Evolutionary conservation across 2,797 vertebrate species (phyloP), one percentile per base, ranked within the genome.

Genomic region (Anabacerthia variegaticeps): DNA sequence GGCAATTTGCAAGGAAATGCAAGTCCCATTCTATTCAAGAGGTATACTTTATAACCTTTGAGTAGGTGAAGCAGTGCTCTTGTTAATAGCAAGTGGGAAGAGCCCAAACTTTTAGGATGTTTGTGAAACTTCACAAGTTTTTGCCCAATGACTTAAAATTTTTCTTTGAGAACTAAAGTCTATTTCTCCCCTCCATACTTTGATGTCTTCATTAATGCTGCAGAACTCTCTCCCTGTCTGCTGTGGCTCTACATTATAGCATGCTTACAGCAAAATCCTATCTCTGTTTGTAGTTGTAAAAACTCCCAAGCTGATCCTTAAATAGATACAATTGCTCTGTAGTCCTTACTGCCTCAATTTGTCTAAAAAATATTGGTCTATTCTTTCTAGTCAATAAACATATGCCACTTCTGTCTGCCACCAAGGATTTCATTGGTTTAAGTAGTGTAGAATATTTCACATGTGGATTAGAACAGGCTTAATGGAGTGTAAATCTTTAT

Each of bases 251-350:
- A 65, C 89, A 65, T 93, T 94, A 87, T 71, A 58, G 81, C 56
- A 43, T n/a, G 75, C 81, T 96, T 72, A 85, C 68, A 93, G 92
- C 88, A 92, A 89, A 94, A 93, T 92, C 56, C 62, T 89, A 13
- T 88, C 92, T 92, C 87, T 96, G 66, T 89, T 94, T 85, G 86
- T 58, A 80, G 89, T 54, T 74, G 75, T 91, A 85, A 97, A 88
- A 88, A 92, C 61, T 96, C 96, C 95, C 94, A 91, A 79, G 82
- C 68, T 92, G 89, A 75, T 95, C 93, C 62, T 96, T 92, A 93
- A 92, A 85, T 80, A 85, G 81, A 89, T 85, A 85, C 58, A 65
- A 80, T 89, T 76, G 84, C 78, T 92, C 72, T 85, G 30, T 85
- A 80, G 69, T 94, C 84, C 91, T 80, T 58, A 51, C 32, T 82